phyloP scores from a whole-genome alignment of 2,113 vertebrate species.

The Petroica traversi region DNA sequence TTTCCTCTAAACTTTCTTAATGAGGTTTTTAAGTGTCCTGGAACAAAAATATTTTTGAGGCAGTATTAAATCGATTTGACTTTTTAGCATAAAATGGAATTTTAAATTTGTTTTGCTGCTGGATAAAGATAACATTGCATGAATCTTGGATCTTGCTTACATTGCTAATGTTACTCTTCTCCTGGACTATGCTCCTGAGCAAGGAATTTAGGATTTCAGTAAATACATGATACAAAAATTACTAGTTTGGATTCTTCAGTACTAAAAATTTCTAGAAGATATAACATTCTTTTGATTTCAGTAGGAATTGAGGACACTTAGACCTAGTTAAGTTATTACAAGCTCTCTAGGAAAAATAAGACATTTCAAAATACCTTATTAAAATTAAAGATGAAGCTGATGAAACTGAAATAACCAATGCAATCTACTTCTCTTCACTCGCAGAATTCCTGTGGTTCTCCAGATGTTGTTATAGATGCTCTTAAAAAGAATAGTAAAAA shows the following conservation, averaged over 20 bases:
- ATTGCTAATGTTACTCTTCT: neutral
- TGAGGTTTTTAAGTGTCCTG: neutral
- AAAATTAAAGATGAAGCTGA: neutral
- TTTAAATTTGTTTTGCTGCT: neutral
- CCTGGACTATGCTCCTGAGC: neutral
- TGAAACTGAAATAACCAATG: neutral
- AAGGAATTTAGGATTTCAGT: neutral
- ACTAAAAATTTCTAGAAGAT: neutral
- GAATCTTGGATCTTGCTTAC: neutral
- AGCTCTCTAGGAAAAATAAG: neutral
- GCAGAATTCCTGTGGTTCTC: neutral
- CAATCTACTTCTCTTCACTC: neutral
- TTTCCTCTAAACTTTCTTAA: neutral
- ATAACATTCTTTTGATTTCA: neutral
- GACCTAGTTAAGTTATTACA: neutral
- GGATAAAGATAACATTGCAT: neutral
- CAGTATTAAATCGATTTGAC: neutral
- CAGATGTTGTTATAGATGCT: neutral
- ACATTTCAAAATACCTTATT: neutral
- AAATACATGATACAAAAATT: neutral
- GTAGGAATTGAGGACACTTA: neutral
- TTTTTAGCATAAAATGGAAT: neutral
- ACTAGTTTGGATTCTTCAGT: neutral
- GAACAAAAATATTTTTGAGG: neutral
- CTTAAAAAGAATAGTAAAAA: constrained; percentile 37